Evolutionary conservation across 2,888 invertebrate genomes (phyloP).

Genomic region (Hypolimnas misippus): DNA sequence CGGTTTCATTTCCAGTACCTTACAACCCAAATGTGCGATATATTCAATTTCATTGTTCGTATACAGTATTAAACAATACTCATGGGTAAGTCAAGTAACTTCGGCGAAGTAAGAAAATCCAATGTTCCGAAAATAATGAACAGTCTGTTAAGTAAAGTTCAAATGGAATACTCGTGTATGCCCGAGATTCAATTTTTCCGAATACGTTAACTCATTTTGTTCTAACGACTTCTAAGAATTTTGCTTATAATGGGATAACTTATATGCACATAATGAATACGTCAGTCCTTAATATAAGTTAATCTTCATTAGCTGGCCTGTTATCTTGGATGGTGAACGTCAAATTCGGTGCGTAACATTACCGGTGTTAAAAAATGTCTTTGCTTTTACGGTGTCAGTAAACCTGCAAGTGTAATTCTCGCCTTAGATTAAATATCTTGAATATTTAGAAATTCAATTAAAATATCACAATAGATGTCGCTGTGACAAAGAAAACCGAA

Average conservation of each 20-base stretch:
- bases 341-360: no score
- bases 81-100: conserved; percentile 4
- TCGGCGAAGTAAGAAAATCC: conserved; percentile 17
- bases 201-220: conserved; percentile 12
- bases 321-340: no score
- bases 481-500: no score
- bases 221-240: not conserved
- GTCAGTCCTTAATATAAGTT: no score
- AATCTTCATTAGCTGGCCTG: no score
- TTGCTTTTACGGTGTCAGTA: no score
- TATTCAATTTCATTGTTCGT: not conserved
- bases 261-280: not conserved
- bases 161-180: conserved; percentile 23
- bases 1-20: no score
- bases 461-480: no score
- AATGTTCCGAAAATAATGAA: conserved; percentile 11
- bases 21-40: not conserved
- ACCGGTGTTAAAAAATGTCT: no score
- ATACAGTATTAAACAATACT: conserved; percentile 2
- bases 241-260: conserved; percentile 1
- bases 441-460: no score
- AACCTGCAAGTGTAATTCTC: no score
- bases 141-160: conserved; percentile 15
- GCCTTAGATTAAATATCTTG: no score
- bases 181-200: conserved; percentile 2